These are phyloP conservation scores for Eutolmus rufibarbis DNA, from an alignment of 2,888 invertebrate genomes.

Conservation along the genomic window DNA sequence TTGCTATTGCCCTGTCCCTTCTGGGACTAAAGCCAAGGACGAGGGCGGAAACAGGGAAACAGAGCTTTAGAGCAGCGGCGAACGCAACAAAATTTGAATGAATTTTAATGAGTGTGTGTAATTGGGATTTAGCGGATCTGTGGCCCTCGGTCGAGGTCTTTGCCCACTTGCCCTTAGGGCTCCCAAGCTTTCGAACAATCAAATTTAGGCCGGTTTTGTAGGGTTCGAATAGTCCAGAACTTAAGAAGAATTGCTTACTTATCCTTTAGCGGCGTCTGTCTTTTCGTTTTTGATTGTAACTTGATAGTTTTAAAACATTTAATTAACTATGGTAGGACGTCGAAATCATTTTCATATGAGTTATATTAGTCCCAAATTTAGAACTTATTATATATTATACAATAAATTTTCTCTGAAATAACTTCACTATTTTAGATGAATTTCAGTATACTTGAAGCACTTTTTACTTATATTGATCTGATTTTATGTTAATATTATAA, in stretches of 20 bases:
- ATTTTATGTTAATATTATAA: too few species aligned
- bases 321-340: too few species aligned
- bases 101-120: conserved; percentile 37
- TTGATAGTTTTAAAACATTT: too few species aligned
- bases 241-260: neutral
- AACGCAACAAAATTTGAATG: conserved; percentile 9
- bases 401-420: too few species aligned
- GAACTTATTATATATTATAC: too few species aligned
- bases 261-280: too few species aligned
- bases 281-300: too few species aligned
- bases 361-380: too few species aligned
- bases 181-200: neutral
- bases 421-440: too few species aligned
- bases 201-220: neutral
- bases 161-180: neutral
- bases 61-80: neutral
- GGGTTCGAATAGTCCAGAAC: neutral
- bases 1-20: conserved; percentile 15
- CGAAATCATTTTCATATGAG: too few species aligned
- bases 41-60: neutral
- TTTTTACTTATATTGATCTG: too few species aligned
- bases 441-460: too few species aligned
- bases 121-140: conserved; percentile 35
- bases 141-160: neutral
- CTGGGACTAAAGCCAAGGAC: neutral